A percentile compares a stretch with the other conserved stretches of the same genome.
These are phyloP conservation scores for Drosophila limbata DNA, from an alignment of 2,888 invertebrate genomes.

Conservation along the genomic window DNA sequence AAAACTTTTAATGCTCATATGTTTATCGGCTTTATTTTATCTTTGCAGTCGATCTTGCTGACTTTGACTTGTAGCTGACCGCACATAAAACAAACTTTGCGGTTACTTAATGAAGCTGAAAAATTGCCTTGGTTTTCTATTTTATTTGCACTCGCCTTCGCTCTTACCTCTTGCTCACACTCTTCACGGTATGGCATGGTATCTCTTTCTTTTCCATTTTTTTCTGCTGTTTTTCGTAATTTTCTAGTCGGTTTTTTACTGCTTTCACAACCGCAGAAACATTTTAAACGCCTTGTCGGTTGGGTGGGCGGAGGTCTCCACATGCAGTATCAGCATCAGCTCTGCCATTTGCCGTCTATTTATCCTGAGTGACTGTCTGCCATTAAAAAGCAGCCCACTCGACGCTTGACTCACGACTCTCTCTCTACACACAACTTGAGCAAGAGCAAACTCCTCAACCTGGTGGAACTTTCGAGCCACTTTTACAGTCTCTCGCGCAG, in stretches of 20 bases:
- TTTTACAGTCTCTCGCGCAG: slow-evolving; percentile 60
- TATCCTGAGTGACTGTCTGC: slow-evolving; percentile 71
- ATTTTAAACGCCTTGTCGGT: slow-evolving; percentile 55
- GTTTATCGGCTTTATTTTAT: slow-evolving; percentile 51
- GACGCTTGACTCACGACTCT: slow-evolving; percentile 23
- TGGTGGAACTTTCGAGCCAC: slow-evolving; percentile 53
- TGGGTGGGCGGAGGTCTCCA: slow-evolving; percentile 11
- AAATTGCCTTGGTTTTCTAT: slow-evolving; percentile 73
- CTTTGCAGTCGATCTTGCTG: slow-evolving; percentile 20
- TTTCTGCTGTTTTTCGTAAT: slow-evolving; percentile 32
- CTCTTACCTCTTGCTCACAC: slow-evolving; percentile 20
- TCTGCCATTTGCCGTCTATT: slow-evolving; percentile 54
- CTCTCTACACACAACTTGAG: slow-evolving; percentile 42
- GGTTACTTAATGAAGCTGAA: slow-evolving; percentile 78
- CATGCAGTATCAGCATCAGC: slow-evolving; percentile 25
- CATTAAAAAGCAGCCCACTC: slow-evolving; percentile 50
- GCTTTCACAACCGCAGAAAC: slow-evolving; percentile 50
- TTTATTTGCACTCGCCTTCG: slow-evolving; percentile 61
- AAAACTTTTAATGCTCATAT: slow-evolving; percentile 54
- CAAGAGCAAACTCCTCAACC: slow-evolving; percentile 27
- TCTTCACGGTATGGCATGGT: slow-evolving; percentile 6
- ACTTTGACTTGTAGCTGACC: slow-evolving; percentile 55
- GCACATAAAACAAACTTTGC: slow-evolving; percentile 77
- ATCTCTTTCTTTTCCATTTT: slow-evolving; percentile 51
- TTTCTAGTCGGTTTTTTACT: slow-evolving; percentile 13